A percentile compares a stretch with the other conserved stretches of the same genome.
Conservation (phyloP, 2,888 invertebrate genomes). For the Mechanitis mazaeus region DNA sequence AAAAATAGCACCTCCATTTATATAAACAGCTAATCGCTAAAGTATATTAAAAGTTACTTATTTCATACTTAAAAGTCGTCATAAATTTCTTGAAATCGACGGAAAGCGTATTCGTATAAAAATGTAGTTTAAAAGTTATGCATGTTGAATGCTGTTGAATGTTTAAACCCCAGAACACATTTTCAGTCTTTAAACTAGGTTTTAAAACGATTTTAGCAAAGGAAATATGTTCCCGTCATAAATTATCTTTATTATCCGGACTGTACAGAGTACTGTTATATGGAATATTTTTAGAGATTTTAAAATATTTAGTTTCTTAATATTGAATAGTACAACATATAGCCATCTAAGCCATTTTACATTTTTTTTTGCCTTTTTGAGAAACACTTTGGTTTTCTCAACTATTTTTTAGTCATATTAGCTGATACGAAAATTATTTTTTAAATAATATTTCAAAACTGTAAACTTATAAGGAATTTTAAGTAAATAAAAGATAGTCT, state of each 20-base stretch:
- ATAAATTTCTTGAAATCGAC: slow-evolving; percentile 22
- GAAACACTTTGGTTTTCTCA: too few species aligned
- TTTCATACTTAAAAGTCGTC: slow-evolving; percentile 11
- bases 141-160: slow-evolving; percentile 14
- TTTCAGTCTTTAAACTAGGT: slow-evolving; percentile 17
- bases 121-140: slow-evolving; percentile 20
- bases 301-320: too few species aligned
- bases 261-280: not conserved
- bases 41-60: not conserved
- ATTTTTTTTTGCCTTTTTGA: too few species aligned
- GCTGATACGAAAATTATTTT: too few species aligned
- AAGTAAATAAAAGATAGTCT: slow-evolving; percentile 11
- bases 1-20: too few species aligned
- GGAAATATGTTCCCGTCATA: slow-evolving; percentile 18
- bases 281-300: too few species aligned
- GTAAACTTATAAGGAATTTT: not conserved
- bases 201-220: slow-evolving; percentile 19
- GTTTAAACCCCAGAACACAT: slow-evolving; percentile 5
- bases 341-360: too few species aligned
- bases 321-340: too few species aligned
- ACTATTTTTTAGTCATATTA: too few species aligned
- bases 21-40: too few species aligned
- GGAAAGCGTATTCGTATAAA: slow-evolving; percentile 15
- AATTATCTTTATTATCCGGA: slow-evolving; percentile 3
- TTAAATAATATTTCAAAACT: not conserved